Base-by-base conservation (phyloP, 1,140 invertebrate species). In the Zaprionus ghesquierei region DNA sequence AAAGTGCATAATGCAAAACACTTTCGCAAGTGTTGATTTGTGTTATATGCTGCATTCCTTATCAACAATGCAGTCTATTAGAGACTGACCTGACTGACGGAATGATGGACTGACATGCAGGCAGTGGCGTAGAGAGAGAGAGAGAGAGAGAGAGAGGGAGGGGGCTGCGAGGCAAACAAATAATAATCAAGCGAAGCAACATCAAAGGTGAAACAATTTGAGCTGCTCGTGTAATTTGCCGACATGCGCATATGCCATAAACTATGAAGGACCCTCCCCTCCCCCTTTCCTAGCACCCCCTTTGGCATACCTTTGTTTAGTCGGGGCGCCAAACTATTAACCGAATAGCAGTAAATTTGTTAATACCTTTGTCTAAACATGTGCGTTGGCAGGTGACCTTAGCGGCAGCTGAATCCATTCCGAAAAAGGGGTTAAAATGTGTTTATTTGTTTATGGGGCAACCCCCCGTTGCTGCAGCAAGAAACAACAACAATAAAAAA, bases 1-100 rank as follows among this genome's bases (percentile, higher is more conserved):
- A 31, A 54, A 31, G 55, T 29, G 55, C 56, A 60, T 50, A 31
- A 51, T 35, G 69, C 68, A 82, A 89, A 87, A 87, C 84, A 89
- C 79, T 87, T 87, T 87, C 81, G 82, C 84, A 87, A 89, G 82
- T 87, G 82, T 87, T 87, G 82, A 87, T 87, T 74, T 87, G 79
- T 86, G 84, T 60, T 82, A 82, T 82, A 82, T 82, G 84, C 72
- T 79, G 73, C 22, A 71, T 76, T 82, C 79, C 79, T 87, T 87
- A 87, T 89, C 82, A 87, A 87, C 82, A 82, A 89, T 87, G 79
- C 75, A 86, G 82, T 81, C 78, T 81, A 81, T 81, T 86, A 85
- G 81, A 71, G 55, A 64, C 62, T 77, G 64, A 50, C 46, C 53
- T 54, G 59, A 63, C 59, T 53, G 64, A 63, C 66, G 53, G 66